Conservation (phyloP, 2,888 invertebrate genomes). For the Cheilosia impressa region DNA sequence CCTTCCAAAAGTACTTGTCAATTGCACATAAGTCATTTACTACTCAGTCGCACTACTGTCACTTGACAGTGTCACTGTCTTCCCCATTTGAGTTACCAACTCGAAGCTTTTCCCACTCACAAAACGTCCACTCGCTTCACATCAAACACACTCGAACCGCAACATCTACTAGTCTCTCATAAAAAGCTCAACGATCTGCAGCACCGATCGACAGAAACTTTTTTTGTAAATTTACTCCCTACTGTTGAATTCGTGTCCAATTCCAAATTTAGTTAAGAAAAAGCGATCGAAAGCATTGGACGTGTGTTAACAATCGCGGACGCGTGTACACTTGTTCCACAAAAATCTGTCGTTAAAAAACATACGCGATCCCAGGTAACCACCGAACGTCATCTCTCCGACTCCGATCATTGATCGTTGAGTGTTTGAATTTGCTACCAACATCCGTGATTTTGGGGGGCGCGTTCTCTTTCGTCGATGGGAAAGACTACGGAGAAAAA, state of each 20-base stretch:
- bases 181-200: conserved; percentile 50
- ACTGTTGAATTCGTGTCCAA: conserved; percentile 52
- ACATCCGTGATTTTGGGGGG: conserved; percentile 47
- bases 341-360: conserved; percentile 28
- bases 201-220: conserved; percentile 48
- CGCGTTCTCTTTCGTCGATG: conserved; percentile 44
- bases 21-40: not conserved
- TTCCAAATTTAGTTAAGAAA: conserved; percentile 68
- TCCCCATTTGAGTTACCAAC: conserved; percentile 6
- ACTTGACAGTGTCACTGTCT: conserved; percentile 21
- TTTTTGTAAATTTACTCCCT: conserved; percentile 29
- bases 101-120: conserved; percentile 25
- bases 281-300: conserved; percentile 66
- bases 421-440: conserved; percentile 20
- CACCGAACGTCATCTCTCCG: conserved; percentile 10
- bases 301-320: conserved; percentile 59
- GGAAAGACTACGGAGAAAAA: conserved; percentile 10
- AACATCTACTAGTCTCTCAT: conserved; percentile 20
- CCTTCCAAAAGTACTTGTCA: too few relatives aligned
- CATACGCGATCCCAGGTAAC: conserved; percentile 60
- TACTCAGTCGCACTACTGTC: conserved; percentile 2
- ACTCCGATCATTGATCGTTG: conserved; percentile 26
- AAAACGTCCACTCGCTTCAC: conserved; percentile 11
- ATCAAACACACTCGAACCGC: conserved; percentile 27
- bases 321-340: conserved; percentile 43